Conservation (phyloP, 2,113 vertebrate species). For the Zosterops japonicus region DNA sequence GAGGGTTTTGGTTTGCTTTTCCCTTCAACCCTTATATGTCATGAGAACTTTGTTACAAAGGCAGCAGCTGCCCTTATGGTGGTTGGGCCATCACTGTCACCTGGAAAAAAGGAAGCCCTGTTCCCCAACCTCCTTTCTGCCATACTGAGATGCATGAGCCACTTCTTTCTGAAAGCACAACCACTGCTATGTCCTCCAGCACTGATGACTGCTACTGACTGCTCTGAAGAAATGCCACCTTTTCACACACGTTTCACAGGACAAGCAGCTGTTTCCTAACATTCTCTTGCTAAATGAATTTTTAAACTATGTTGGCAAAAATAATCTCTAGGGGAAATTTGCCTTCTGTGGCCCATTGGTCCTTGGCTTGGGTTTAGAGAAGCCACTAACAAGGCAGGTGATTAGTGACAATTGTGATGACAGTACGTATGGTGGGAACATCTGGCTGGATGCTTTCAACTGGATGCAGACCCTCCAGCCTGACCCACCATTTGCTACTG, state of each 20-base stretch:
- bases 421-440: neutral
- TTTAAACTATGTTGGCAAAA: neutral
- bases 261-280: neutral
- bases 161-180: neutral
- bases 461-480: neutral
- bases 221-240: neutral
- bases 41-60: neutral
- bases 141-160: neutral
- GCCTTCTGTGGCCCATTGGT: neutral
- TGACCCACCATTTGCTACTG: neutral
- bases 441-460: constrained; percentile 13
- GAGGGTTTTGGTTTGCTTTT: neutral
- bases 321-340: neutral
- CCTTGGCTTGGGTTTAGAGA: neutral
- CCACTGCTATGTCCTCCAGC: neutral
- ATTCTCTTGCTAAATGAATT: neutral
- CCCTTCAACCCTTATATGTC: neutral
- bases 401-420: constrained; percentile 7
- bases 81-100: neutral
- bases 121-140: neutral
- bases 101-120: neutral
- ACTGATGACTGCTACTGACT: neutral
- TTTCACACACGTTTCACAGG: neutral
- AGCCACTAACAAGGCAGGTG: neutral
- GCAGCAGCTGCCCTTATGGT: neutral